Evolutionary conservation across 1,140 invertebrate genomes (phyloP).

Genomic region (Drosophila quadrilineata): DNA sequence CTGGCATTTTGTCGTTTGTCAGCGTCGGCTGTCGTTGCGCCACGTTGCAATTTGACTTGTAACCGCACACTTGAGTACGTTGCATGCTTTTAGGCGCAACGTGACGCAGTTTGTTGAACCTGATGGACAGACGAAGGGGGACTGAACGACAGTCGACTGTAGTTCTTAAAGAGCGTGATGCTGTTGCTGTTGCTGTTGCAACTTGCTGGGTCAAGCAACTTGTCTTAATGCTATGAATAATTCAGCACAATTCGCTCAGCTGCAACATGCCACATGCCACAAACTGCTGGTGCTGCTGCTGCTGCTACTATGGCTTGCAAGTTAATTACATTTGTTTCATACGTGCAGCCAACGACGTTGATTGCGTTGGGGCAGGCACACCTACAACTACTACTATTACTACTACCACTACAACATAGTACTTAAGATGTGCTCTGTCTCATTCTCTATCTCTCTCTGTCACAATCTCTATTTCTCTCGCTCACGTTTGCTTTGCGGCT

Average conservation of each 20-base stretch:
- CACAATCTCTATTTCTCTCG: too few relatives aligned
- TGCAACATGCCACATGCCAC: constrained; percentile 24
- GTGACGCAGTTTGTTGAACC: constrained; percentile 75
- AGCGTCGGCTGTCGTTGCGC: constrained; percentile 10
- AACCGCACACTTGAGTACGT: constrained; percentile 65
- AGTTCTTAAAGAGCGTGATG: constrained; percentile 21
- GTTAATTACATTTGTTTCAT: constrained; percentile 73
- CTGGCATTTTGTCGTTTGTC: constrained; percentile 73
- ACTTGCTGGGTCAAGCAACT: constrained; percentile 68
- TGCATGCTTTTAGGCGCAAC: constrained; percentile 76
- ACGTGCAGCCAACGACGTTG: constrained; percentile 56
- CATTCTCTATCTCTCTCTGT: too few relatives aligned
- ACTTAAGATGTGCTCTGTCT: too few relatives aligned
- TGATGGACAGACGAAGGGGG: too few relatives aligned
- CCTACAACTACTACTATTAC: constrained; percentile 11
- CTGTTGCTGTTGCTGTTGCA: constrained; percentile 4
- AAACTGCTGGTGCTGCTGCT: constrained; percentile 10
- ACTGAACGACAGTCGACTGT: too few relatives aligned
- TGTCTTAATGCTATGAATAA: constrained; percentile 65
- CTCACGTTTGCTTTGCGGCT: constrained; percentile 2
- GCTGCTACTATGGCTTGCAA: constrained; percentile 43
- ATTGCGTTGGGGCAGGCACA: constrained; percentile 44
- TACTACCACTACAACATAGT: too few relatives aligned
- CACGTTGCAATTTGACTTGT: constrained; percentile 68
- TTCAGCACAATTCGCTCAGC: constrained; percentile 43